These are phyloP conservation scores for Manis javanica DNA, from an alignment of 2,797 vertebrate species.

Conservation along the genomic window DNA sequence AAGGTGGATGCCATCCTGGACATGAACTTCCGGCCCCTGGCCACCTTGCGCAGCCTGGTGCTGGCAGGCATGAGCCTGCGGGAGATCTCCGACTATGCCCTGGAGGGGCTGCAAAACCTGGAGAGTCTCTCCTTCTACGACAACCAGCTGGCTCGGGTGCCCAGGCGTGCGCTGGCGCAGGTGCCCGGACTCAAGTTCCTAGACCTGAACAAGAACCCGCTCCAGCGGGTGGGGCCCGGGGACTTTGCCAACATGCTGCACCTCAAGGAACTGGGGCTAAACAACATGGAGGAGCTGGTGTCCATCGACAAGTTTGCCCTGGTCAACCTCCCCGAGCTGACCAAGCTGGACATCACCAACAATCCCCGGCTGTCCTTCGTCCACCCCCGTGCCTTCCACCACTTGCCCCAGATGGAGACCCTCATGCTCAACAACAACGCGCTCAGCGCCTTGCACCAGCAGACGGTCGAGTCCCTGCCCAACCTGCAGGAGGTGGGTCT, in stretches of 20 bases:
- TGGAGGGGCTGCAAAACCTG: slow-evolving; percentile 93
- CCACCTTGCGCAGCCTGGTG: slow-evolving; percentile 94
- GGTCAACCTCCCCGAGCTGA: slow-evolving; percentile 96
- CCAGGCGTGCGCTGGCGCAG: slow-evolving; percentile 92
- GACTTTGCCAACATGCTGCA: slow-evolving; percentile 96
- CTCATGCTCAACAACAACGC: slow-evolving; percentile 99
- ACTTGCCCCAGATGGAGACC: slow-evolving; percentile 94
- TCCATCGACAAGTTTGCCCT: slow-evolving; percentile 96
- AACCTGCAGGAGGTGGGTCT: slow-evolving; percentile 97
- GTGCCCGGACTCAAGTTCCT: slow-evolving; percentile 96
- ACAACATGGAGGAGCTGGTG: slow-evolving; percentile 98
- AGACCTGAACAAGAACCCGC: slow-evolving; percentile 97
- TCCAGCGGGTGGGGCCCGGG: slow-evolving; percentile 93
- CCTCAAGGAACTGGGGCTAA: slow-evolving; percentile 97
- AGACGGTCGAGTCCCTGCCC: slow-evolving; percentile 93
- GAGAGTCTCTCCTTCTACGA: slow-evolving; percentile 99
- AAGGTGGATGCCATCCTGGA: slow-evolving; percentile 94
- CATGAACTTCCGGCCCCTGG: slow-evolving; percentile 93
- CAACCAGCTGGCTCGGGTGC: slow-evolving; percentile 93
- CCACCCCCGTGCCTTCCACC: slow-evolving; percentile 95
- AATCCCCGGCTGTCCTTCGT: slow-evolving; percentile 97
- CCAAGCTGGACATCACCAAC: slow-evolving; percentile 98
- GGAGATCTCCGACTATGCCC: slow-evolving; percentile 92
- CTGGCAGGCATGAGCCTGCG: slow-evolving; percentile 95
- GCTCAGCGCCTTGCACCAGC: slow-evolving; percentile 95